Base-by-base conservation (phyloP, 64 coral and sea anemone species). In the Cladopsammia gracilis region DNA sequence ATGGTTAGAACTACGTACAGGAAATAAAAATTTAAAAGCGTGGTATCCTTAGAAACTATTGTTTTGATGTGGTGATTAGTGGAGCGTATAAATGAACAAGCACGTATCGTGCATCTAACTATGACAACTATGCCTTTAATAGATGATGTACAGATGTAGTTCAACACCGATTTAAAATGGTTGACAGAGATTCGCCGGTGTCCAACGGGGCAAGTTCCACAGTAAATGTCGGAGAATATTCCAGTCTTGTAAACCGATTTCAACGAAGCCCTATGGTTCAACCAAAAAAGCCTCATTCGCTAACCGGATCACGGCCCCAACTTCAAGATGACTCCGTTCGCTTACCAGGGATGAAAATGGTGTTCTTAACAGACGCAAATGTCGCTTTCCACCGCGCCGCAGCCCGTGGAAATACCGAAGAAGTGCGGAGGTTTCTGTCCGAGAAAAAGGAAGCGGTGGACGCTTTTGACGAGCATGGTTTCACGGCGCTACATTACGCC, bases 401-500 rank as follows among this genome's bases (percentile, higher is more conserved):
- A 19, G 22, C 51, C 3, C 48, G 18, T 58, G 76, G 76, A 18
- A 76, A 90, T 23, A 26, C 76, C 12, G 88, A 90, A 67, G 75
- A 90, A 56, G 76, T 90, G 26, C 14, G 78, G 0, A 77, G 18
- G 25, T 43, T 90, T 45, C 16, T 44, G 12, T 12, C 48, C 10
- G 48, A 66, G 64, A 64, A 90, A 70, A 79, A 79, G 54, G 64
- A 79, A 50, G 88, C 61, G 3, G 52, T 90, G 34, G 76, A 90
- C 43, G n/a, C 54, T 7, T 58, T 70, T 0, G 88, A 90, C 43
- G 88, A 90, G 53, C 76, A 58, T 52, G 88, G 88, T 22, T 90
- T 68, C 48, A 84, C 77, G n/a, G 77, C 89, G 6, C 54, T 91
- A 3, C 89, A 91, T 16, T 83, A 83, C 47, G 89, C 89, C 10